Evolutionary conservation across 64 coral and sea anemone genomes (phyloP), one percentile per base, ranked within the genome.

Genomic region (Trachythela sp.): DNA sequence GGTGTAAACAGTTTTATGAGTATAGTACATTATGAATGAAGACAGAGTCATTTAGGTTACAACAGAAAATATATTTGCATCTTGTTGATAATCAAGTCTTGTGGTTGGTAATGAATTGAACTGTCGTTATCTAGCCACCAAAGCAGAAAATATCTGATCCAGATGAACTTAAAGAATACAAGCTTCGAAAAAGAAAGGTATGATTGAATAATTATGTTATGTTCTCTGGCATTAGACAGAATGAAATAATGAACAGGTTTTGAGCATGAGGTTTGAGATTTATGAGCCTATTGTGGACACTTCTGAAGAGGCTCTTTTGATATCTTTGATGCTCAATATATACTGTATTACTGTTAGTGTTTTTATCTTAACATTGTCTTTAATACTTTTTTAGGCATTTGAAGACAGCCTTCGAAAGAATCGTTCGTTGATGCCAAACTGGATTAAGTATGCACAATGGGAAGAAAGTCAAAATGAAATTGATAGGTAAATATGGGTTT

Each of bases 101-200:
- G 0, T 1, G 14, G 20, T 32, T 17, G 40, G 26, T 39, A 36
- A 48, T 52, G 60, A 0, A n/a, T 14, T 36, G 51, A 11, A 48
- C 5, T 84, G 39, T 83, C 26, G 35, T 20, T 84, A 67, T 88
- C 26, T 64, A 99, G 95, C 95, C 95, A 37, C 95, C 95, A 4
- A 99, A 99, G 84, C 95, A 99, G 83, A 99, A 99, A 86, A 99
- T 99, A 32, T 93, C 91, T 86, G 96, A 99, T 91, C 96, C 96
- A 35, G 96, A 99, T 64, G 96, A 99, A 49, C 87, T 99, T 43
- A 89, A 94, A 72, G 96, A 99, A 84, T 99, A 99, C 83, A 99
- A 99, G 64, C 89, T 94, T 18, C 91, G 96, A 2, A 99, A 99
- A 88, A 92, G 96, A 93, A 99, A 99, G 93, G 96, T 99, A 83